phyloP scores from a whole-genome alignment of 2,113 vertebrate species.

The Crotophaga sulcirostris region DNA sequence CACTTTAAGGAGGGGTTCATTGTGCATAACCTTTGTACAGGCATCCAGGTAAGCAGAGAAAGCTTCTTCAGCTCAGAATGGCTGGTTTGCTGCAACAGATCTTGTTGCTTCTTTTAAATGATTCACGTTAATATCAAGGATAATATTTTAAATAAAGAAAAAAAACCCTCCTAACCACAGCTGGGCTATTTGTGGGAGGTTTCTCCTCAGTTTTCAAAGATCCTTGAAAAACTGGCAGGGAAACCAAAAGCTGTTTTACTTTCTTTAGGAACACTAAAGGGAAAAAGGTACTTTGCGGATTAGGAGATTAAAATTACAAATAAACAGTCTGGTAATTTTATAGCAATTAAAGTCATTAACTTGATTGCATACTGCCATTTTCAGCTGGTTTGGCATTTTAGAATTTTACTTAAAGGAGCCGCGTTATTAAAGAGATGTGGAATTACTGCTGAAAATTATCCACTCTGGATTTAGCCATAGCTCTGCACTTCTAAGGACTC shows the following conservation, averaged over 20 bases:
- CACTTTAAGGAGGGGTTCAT: neutral
- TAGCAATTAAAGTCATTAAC: conserved; percentile 57
- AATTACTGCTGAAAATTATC: conserved; percentile 3
- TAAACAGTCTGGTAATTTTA: conserved; percentile 17
- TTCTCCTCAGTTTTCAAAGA: conserved; percentile 38
- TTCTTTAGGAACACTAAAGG: conserved; percentile 18
- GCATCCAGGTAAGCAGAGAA: neutral
- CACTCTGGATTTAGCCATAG: neutral
- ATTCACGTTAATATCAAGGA: neutral
- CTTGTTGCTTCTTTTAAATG: neutral
- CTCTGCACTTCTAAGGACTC: neutral
- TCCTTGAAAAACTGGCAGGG: conserved; percentile 31
- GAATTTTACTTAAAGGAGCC: conserved; percentile 2
- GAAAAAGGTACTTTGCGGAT: conserved; percentile 32
- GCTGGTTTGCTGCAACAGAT: neutral
- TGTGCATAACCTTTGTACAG: neutral
- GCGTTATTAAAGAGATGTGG: neutral
- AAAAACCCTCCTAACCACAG: neutral
- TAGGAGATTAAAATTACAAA: conserved; percentile 57
- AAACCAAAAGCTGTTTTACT: conserved; percentile 14
- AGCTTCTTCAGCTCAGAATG: neutral
- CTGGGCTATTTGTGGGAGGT: conserved; percentile 17
- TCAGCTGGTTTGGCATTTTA: neutral
- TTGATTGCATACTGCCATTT: neutral
- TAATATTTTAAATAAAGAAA: neutral